Evolutionary conservation across 2,797 vertebrate genomes (phyloP).

Genomic region (Megalops cyprinoides): DNA sequence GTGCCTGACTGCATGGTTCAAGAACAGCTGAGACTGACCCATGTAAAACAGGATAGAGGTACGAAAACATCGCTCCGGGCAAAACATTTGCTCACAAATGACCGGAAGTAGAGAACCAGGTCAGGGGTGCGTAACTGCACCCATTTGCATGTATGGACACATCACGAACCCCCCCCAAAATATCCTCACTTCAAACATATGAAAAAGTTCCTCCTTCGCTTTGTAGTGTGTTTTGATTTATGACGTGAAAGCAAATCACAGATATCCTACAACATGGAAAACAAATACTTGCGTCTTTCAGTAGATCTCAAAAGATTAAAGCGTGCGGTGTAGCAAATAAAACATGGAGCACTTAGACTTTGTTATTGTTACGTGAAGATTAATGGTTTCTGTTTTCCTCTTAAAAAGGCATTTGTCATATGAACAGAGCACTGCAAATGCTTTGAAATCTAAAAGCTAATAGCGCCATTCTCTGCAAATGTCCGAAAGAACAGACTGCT

Average conservation of each 20-base stretch:
- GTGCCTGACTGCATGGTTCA: conserved; percentile 29
- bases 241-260: conserved; percentile 32
- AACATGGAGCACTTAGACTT: conserved; percentile 1
- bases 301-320: conserved; percentile 30
- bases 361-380: conserved; percentile 23
- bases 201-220: conserved; percentile 4
- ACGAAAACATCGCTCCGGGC: conserved; percentile 29
- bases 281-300: conserved; percentile 27
- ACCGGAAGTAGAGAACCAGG: conserved; percentile 34
- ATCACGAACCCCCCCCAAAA: conserved; percentile 28
- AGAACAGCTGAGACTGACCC: conserved; percentile 7
- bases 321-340: not conserved
- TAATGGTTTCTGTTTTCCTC: conserved; percentile 21
- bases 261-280: conserved; percentile 21
- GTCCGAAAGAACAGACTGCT: not conserved
- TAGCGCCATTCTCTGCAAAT: conserved; percentile 4
- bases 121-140: not conserved
- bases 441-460: conserved; percentile 14
- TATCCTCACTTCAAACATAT: conserved; percentile 30
- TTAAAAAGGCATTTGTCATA: conserved; percentile 14
- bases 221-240: conserved; percentile 35
- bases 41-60: conserved; percentile 37
- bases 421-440: conserved; percentile 2
- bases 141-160: conserved; percentile 21
- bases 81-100: conserved; percentile 19